Evolutionary conservation across 2,888 invertebrate species (phyloP).

Genomic region (Leptopilina drosophilae): DNA sequence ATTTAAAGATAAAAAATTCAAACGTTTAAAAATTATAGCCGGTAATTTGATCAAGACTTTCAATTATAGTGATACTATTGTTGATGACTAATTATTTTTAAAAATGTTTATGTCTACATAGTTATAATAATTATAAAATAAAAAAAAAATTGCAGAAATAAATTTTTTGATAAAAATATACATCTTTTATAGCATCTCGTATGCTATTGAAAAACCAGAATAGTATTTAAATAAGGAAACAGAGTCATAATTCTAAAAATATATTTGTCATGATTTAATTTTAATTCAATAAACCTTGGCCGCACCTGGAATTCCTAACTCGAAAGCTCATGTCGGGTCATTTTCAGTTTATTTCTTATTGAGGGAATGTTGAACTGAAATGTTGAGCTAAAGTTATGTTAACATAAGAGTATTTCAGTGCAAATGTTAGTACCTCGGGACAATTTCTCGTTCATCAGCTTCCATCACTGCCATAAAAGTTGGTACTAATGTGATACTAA

Average conservation of each 20-base stretch:
- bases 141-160: too few relatives aligned
- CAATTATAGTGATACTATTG: neutral
- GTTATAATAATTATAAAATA: too few relatives aligned
- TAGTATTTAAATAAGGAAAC: neutral
- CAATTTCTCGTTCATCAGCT: slow-evolving; percentile 30
- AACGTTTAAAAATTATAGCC: neutral
- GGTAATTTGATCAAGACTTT: neutral
- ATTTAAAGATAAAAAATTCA: too few relatives aligned
- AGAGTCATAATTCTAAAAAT: slow-evolving; percentile 5
- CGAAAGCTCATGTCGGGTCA: neutral
- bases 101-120: neutral
- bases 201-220: neutral
- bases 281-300: neutral
- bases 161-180: too few relatives aligned
- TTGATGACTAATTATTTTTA: neutral
- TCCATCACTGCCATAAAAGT: slow-evolving; percentile 37
- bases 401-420: slow-evolving; percentile 40
- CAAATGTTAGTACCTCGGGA: slow-evolving; percentile 42
- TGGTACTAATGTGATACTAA: slow-evolving; percentile 31
- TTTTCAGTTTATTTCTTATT: slow-evolving; percentile 15
- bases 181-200: too few relatives aligned
- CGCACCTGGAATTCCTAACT: slow-evolving; percentile 14
- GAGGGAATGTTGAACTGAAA: slow-evolving; percentile 22
- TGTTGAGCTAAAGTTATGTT: slow-evolving; percentile 29
- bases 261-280: neutral